phyloP scores from a whole-genome alignment of 53 echinoderm and acorn worm genomes.

The Stichopus horrens region DNA sequence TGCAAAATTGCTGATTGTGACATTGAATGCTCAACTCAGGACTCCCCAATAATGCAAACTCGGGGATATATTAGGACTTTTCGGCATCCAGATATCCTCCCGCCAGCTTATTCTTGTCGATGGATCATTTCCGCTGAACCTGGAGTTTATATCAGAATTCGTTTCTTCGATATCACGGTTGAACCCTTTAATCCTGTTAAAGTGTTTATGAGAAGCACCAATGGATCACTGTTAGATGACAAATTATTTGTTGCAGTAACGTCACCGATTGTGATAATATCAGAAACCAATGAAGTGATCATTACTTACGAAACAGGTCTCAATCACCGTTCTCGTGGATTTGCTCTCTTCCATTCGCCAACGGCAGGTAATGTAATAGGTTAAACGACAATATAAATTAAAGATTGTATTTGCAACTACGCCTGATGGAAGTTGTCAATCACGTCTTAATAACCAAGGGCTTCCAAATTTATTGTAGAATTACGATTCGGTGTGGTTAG shows the following conservation, averaged over 20 bases:
- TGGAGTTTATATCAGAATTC: not conserved
- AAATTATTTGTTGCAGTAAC: not conserved
- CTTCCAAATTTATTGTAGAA: no score
- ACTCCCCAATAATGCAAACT: not conserved
- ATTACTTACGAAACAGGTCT: constrained; percentile 10
- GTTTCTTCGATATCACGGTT: not conserved
- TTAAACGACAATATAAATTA: not conserved
- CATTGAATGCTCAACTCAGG: not conserved
- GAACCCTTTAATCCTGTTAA: not conserved
- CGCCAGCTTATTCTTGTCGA: not conserved
- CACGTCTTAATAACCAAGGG: no score
- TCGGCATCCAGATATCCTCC: not conserved
- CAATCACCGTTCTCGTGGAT: not conserved
- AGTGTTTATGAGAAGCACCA: not conserved
- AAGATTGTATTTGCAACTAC: no score
- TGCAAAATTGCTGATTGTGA: not conserved
- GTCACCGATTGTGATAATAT: constrained; percentile 7
- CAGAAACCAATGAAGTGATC: constrained; percentile 17
- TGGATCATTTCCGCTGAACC: not conserved
- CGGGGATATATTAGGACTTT: not conserved
- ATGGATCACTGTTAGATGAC: not conserved
- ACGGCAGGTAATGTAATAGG: constrained; percentile 12
- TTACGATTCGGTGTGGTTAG: no score
- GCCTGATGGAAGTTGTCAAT: no score
- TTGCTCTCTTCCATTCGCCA: not conserved